phyloP scores from a whole-genome alignment of 2,113 vertebrate species.

The Cheirogaleus medius region DNA sequence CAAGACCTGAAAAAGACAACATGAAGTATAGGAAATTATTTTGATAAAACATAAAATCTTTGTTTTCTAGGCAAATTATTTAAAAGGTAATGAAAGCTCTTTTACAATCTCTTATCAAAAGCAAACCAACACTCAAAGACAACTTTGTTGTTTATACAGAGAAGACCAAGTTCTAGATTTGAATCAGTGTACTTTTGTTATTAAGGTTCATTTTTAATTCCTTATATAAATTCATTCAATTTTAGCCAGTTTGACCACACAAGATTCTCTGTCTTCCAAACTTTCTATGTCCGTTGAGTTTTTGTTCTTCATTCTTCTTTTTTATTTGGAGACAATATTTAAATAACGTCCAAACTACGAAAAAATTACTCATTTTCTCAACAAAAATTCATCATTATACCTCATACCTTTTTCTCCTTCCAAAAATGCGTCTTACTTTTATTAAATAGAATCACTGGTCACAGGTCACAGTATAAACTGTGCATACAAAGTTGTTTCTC shows the following conservation, averaged over 20 bases:
- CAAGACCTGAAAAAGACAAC: neutral
- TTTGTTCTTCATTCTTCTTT: neutral
- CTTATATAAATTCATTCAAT: neutral
- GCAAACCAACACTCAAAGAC: neutral
- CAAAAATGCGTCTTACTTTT: neutral
- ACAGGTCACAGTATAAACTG: neutral
- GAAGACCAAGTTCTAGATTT: neutral
- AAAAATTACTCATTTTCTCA: neutral
- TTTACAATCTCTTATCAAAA: neutral
- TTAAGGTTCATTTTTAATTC: neutral
- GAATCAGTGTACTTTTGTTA: neutral
- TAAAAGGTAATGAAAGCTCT: neutral
- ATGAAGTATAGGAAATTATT: no score
- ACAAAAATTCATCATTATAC: neutral
- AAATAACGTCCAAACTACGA: neutral
- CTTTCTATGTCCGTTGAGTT: neutral
- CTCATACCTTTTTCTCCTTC: neutral
- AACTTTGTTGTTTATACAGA: neutral
- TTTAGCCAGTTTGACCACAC: neutral
- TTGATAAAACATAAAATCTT: neutral
- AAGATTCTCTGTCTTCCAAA: neutral
- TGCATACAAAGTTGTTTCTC: neutral
- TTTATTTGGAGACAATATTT: neutral
- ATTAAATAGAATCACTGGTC: neutral
- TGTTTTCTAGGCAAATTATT: neutral